Conservation (phyloP, 1,140 invertebrate genomes). For the Helicoverpa zea region DNA sequence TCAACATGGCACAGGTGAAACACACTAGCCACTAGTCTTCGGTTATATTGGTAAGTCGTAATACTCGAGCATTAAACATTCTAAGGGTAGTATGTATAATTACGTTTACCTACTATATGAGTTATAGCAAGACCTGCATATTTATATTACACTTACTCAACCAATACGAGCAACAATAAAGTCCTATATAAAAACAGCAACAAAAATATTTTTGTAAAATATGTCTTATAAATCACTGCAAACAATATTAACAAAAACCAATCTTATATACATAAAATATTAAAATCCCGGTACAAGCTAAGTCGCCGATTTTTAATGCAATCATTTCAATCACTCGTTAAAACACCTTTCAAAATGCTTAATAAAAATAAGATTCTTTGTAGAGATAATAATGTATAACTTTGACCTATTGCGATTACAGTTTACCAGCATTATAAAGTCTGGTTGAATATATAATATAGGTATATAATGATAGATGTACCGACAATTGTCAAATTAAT, state of each 20-base stretch:
- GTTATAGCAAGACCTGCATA: not conserved
- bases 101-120: too few species aligned
- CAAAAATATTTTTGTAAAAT: not conserved
- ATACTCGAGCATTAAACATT: not conserved
- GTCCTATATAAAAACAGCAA: not conserved
- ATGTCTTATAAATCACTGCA: not conserved
- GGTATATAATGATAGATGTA: not conserved
- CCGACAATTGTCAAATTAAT: not conserved
- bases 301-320: not conserved
- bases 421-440: conserved; percentile 7
- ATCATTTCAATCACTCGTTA: not conserved
- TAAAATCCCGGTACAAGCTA: not conserved
- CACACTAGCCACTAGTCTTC: not conserved
- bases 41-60: not conserved
- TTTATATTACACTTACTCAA: not conserved
- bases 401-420: conserved; percentile 32
- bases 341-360: conserved; percentile 39
- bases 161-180: conserved; percentile 1
- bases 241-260: not conserved
- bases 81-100: too few species aligned
- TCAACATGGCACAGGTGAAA: conserved; percentile 10
- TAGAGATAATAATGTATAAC: conserved; percentile 27
- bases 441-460: not conserved
- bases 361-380: conserved; percentile 28
- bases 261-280: not conserved